Base-by-base conservation (phyloP, 2,888 invertebrate genomes). In the Cheilosia soror region DNA sequence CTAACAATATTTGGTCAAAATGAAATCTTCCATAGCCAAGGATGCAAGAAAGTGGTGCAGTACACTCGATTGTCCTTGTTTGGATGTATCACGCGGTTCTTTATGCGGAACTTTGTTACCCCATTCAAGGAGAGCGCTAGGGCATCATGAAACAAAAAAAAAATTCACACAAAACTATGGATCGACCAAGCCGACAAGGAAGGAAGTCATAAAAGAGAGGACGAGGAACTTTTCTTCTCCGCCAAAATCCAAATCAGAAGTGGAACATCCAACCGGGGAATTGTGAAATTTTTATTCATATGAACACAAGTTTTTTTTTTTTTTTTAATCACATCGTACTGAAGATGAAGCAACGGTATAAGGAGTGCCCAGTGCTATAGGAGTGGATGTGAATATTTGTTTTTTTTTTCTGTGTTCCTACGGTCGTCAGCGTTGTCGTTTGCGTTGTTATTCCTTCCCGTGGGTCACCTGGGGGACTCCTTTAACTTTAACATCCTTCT, bases 211-310 rank as follows among this genome's bases (percentile, higher is more conserved):
- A 58, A 58, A 58, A 49, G 3, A 47, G 58, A 27, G 2, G 5
- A 58, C 15, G 7, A n/a, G n/a, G 4, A 5, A 40, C 11, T 29
- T 13, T 29, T 4, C 7, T 40, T 5, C 1, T 29, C 31, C 47
- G 33, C 27, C 5, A 31, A 20, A 33, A 47, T 27, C 51, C 13
- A 40, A 73, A 62, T 73, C 63, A 63, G 58, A 78, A 78, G 78
- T 78, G 65, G 78, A 65, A 58, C 78, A 71, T 47, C 55, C 47
- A 62, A 31, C 63, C 7, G 15, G 72, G 71, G 78, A 72, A 71
- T 79, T 71, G 65, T 57, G 57, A 57, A 79, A 72, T 79, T 71
- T 71, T 65, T 72, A 71, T 78, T 71, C 69, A 69, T 62, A 69
- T 37, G 29, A 57, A 33, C 11, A 47, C 13, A 44, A 5, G 53